Evolutionary conservation across 2,888 invertebrate species (phyloP).

Genomic region (Spilarctia lutea): DNA sequence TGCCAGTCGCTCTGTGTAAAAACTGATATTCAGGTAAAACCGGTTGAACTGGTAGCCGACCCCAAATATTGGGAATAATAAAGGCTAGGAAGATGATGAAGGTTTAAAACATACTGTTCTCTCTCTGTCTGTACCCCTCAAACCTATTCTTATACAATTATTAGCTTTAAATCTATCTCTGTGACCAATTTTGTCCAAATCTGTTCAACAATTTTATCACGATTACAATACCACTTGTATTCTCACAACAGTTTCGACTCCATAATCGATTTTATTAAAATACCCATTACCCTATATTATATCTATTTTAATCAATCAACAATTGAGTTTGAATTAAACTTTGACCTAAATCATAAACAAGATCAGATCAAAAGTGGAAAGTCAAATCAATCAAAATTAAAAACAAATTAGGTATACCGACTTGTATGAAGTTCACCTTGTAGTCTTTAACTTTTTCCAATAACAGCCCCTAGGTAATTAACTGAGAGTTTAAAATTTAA

Average conservation of each 20-base stretch:
- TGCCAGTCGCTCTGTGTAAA: no score
- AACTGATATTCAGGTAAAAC: no score
- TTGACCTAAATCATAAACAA: constrained; percentile 44
- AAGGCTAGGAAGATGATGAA: no score
- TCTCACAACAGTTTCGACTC: not conserved
- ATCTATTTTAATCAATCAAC: constrained; percentile 45
- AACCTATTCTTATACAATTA: no score
- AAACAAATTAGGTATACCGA: constrained; percentile 55
- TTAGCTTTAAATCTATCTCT: not conserved
- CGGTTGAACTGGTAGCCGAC: no score
- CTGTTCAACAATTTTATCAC: no score
- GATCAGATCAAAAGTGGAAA: constrained; percentile 46
- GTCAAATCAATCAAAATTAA: constrained; percentile 67
- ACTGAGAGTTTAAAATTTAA: constrained; percentile 59
- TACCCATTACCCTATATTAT: constrained; percentile 22
- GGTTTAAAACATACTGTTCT: no score
- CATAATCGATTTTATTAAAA: constrained; percentile 1
- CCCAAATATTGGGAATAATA: no score
- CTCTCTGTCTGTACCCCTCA: no score
- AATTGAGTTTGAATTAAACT: constrained; percentile 45
- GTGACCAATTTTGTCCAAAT: not conserved
- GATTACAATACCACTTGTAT: not conserved
- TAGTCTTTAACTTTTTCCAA: constrained; percentile 59
- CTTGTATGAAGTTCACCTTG: constrained; percentile 51
- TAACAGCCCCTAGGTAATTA: constrained; percentile 57